Conservation (phyloP, 2,113 vertebrate species). For the Sander lucioperca region DNA sequence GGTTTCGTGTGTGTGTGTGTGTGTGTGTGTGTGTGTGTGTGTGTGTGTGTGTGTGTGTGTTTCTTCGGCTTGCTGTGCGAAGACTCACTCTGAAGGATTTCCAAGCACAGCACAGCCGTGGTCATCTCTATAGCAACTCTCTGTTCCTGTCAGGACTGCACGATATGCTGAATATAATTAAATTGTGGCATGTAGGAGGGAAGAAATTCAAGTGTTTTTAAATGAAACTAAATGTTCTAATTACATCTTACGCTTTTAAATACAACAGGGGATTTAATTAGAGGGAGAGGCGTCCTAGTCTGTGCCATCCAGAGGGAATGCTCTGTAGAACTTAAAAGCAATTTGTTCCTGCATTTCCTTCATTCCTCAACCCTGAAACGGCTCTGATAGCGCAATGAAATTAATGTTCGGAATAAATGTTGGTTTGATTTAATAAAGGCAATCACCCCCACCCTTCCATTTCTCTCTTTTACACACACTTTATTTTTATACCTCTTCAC, state of each 20-base stretch:
- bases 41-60: not conserved
- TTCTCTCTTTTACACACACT: constrained; percentile 13
- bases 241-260: constrained; percentile 78
- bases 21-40: constrained; percentile 4
- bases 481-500: not conserved
- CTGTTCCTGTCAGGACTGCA: constrained; percentile 49
- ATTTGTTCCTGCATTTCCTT: constrained; percentile 75
- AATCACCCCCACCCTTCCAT: not conserved
- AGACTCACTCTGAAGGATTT: constrained; percentile 60
- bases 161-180: constrained; percentile 70
- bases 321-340: constrained; percentile 79
- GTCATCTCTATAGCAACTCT: constrained; percentile 83
- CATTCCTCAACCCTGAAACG: constrained; percentile 73
- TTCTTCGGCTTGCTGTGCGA: not conserved
- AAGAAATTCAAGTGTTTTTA: constrained; percentile 65
- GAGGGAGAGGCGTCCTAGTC: constrained; percentile 55
- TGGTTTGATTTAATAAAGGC: constrained; percentile 71
- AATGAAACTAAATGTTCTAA: constrained; percentile 81
- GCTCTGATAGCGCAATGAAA: constrained; percentile 71
- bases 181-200: constrained; percentile 62
- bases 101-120: constrained; percentile 54
- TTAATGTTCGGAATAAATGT: constrained; percentile 74
- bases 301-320: constrained; percentile 70
- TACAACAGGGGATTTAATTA: constrained; percentile 81
- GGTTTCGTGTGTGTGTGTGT: constrained; percentile 8